Evolutionary conservation across 2,113 vertebrate species (phyloP), one percentile per base, ranked within the genome.

Genomic region (cattle (Bos taurus)): DNA sequence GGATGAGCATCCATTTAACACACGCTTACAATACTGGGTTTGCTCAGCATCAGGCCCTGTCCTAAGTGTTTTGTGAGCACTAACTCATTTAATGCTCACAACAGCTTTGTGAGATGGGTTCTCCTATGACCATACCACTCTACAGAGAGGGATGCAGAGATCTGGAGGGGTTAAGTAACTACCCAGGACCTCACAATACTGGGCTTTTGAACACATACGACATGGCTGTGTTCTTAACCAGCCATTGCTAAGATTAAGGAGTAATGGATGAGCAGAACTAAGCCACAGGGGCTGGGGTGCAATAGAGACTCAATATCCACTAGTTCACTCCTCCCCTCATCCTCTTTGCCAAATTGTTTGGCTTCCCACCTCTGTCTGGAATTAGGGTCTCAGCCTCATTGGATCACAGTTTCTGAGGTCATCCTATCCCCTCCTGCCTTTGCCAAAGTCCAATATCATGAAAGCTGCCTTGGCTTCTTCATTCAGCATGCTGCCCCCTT

Each of bases 1-100:
- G 0, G 54, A 7, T 2, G 21, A 13, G 16, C 15, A 17, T 17
- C 13, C 30, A 19, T 36, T 77, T 11, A 30, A 64, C 23, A 46
- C 21, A 2, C 0, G 9, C 36, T 19, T 6, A 16, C 56, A 11
- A 43, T 5, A 28, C 0, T 21, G 16, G 7, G 14, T 17, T 77
- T 5, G 1, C 50, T 25, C 23, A 9, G 67, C 2, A 5, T 23
- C n/a, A 9, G 48, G 21, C 5, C 3, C 43, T 7, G 5, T 14
- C 40, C 54, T 33, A 15, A 56, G 77, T 3, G 17, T 48, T 60
- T 80, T 52, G 54, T 10, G 14, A 50, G 17, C 19, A 19, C 30
- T n/a, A 25, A 5, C 43, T 52, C 59, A 12, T 56, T 60, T 17
- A 33, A 81, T 54, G 40, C 25, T 95, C n/a, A 2, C 2, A 2